Percentiles rank a stretch among this genome's conserved stretches.
Conservation (phyloP, 37 sponge, comb jelly and placozoan genomes). For the Hexactinellida sp. region DNA sequence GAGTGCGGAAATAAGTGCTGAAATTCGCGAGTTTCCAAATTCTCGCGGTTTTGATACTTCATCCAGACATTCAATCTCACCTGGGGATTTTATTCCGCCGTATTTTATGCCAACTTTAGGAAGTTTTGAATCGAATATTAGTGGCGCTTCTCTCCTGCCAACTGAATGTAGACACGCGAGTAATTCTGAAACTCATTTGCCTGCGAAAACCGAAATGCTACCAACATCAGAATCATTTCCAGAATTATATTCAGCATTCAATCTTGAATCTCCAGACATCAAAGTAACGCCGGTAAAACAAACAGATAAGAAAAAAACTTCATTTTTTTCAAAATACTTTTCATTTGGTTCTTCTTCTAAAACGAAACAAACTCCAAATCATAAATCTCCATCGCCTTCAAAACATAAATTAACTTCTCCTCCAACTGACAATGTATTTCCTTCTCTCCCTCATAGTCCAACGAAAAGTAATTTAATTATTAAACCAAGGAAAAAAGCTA, state of each 20-base stretch:
- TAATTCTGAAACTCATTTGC: not conserved
- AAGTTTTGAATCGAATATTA: not conserved
- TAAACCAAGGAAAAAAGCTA: not conserved
- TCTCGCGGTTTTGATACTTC: not conserved
- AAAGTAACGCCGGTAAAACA: not conserved
- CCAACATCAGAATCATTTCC: slow-evolving; percentile 1
- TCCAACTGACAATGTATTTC: not conserved
- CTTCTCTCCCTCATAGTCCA: not conserved
- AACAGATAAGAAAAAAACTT: not conserved
- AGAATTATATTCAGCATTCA: not conserved
- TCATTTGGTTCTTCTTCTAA: not conserved
- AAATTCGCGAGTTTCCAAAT: not conserved
- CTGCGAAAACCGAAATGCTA: not conserved
- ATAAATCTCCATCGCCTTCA: not conserved
- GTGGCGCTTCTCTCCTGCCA: not conserved
- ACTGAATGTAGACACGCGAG: not conserved
- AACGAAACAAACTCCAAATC: not conserved
- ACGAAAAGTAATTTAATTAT: not conserved
- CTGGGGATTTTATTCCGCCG: slow-evolving; percentile 10
- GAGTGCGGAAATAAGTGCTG: not conserved
- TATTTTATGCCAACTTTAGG: not conserved
- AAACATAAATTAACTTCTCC: not conserved
- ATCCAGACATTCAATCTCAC: not conserved
- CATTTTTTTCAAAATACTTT: slow-evolving; percentile 4
- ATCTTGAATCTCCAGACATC: not conserved